Base-by-base conservation (phyloP, 1,140 invertebrate genomes). In the Brachionus angularis region DNA sequence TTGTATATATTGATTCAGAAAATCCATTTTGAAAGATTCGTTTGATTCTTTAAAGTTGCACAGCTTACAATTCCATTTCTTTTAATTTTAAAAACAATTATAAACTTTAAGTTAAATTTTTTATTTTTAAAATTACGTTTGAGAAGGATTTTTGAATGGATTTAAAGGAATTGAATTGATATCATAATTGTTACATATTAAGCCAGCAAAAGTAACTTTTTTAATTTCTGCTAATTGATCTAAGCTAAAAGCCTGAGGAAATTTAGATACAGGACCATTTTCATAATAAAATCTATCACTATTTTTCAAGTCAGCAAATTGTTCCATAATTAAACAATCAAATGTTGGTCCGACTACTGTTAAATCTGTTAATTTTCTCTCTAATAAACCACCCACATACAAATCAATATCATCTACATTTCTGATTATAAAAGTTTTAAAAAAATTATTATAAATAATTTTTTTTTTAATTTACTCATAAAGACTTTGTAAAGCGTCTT, bases 271-370 rank as follows among this genome's bases (percentile, higher is more conserved):
- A 29, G 46, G 53, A 23, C 27, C 61, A 47, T 64, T 64, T 36
- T 52, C 61, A 44, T 64, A 64, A 42, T 64, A 64, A 47, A 46
- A 64, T 31, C 61, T 16, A 33, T 64, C 61, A 14, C 39, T 23
- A 47, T 46, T 46, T 64, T 64, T 64, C 25, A 47, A 16, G 31
- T 33, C 23, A 46, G 23, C 23, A 21, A 64, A 64, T 46, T 64
- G 39, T 47, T 64, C 61, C 61, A 47, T 47, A 46, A 64, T 64
- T 7, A 64, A 21, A 18, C 61, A 64, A n/a, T 23, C 36, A 64
- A 64, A 64, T 7, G 61, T 64, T 18, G 29, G 29, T 10, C 29
- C 61, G 47, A 42, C 29, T 0, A 96, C 79, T 34, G 27, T 46
- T 12, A 27, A 29, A 29, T 47, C 31, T 8, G 39, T 34, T 12